Base-by-base conservation (phyloP, 2,888 invertebrate genomes). In the Slavum lentiscoides region DNA sequence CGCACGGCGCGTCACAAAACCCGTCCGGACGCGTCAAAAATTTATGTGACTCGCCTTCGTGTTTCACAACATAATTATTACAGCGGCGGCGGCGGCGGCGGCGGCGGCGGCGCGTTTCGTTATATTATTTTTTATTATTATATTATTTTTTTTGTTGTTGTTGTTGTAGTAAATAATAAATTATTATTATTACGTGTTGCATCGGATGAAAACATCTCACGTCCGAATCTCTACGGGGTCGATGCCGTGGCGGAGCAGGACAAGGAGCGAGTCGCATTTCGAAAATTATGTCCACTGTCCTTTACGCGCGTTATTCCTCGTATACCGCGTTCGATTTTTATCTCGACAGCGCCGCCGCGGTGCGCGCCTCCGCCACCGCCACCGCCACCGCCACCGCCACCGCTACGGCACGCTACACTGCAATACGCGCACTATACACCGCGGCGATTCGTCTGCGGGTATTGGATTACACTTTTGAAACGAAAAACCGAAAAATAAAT, bases 11-110 rank as follows among this genome's bases (percentile, higher is more conserved):
- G 30, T 30, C 30, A 30, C 30, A 30, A 30, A 30, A 30, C 30
- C 23, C 39, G 37, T 30, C 43, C 39, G 21, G 43, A 72, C 64
- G 39, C 62, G 80, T 80, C 64, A 80, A 80, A 72, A 80, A 80
- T 80, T 80, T 80, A 80, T 72, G 80, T 64, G 72, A 64, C 80
- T 64, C 21, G 49, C 80, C 70, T 80, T 80, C 72, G 80, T 80
- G 80, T 80, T 80, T 66, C 80, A 72, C 80, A 80, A 80, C 80
- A 66, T 72, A 80, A 72, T 80, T 72, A 80, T 80, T 80, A 80
- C 55, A 13, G 49, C 8, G 62, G 39, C 7, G 7, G 39, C 39
- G 39, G n/a, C n/a, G 39, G 39, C 39, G 7, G 7, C n/a, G 7
- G 7, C 39, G 8, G 7, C 43, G 43, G 8, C 43, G 49, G 49